phyloP scores from a whole-genome alignment of 2,888 invertebrate species.

The Erpobdella octoculata region DNA sequence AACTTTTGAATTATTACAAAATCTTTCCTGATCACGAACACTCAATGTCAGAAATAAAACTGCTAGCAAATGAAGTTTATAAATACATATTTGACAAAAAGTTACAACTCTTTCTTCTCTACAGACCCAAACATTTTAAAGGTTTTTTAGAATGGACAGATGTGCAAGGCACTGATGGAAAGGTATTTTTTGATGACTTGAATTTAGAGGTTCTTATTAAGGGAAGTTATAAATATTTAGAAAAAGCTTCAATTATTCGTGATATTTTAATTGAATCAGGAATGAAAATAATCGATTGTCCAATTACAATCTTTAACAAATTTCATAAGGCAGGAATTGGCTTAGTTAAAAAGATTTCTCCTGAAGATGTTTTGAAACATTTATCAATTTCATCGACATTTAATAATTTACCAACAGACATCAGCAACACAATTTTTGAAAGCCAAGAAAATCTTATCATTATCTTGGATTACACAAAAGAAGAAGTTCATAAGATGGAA shows the following conservation, averaged over 20 bases:
- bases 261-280: background rate
- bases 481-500: background rate
- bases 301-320: background rate
- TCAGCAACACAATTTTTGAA: background rate
- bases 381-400: background rate
- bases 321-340: background rate
- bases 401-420: background rate
- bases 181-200: conserved; percentile 1
- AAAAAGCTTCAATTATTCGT: background rate
- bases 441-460: background rate
- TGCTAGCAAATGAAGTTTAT: background rate
- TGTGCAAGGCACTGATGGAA: background rate
- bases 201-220: background rate
- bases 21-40: background rate
- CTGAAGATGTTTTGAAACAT: background rate
- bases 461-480: background rate
- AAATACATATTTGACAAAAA: background rate
- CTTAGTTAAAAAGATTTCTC: background rate
- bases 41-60: background rate
- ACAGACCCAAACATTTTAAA: background rate
- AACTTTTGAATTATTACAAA: background rate
- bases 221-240: background rate
- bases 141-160: background rate
- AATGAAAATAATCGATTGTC: background rate
- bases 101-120: background rate